A percentile compares a stretch with the other conserved stretches of the same genome.
These are phyloP conservation scores for Odontesthes bonariensis DNA, from an alignment of 2,113 vertebrate genomes.

Conservation along the genomic window DNA sequence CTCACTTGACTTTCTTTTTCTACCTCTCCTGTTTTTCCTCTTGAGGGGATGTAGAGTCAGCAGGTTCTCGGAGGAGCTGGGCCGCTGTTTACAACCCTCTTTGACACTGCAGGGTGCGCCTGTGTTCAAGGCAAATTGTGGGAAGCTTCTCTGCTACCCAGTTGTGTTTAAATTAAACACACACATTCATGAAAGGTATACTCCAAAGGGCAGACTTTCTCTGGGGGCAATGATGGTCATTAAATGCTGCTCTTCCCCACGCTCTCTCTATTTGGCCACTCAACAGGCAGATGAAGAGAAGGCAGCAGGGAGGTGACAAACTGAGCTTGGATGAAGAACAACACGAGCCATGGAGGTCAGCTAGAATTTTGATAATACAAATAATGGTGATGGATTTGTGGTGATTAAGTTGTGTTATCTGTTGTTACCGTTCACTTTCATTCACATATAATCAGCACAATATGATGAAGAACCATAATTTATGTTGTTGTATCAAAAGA, in stretches of 20 bases:
- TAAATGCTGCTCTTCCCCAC: conserved; percentile 65
- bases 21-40: conserved; percentile 16
- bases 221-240: conserved; percentile 68
- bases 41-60: conserved; percentile 72
- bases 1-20: conserved; percentile 27
- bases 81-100: conserved; percentile 77
- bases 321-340: neutral
- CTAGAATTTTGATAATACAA: neutral
- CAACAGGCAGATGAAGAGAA: conserved; percentile 67
- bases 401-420: neutral
- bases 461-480: neutral
- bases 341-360: neutral
- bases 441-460: neutral
- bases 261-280: conserved; percentile 48
- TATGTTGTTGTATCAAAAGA: neutral
- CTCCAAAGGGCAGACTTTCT: conserved; percentile 70
- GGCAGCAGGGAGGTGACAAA: conserved; percentile 38
- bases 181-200: conserved; percentile 77
- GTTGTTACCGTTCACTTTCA: neutral
- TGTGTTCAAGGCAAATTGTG: conserved; percentile 72
- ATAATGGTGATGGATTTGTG: neutral
- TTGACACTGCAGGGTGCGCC: conserved; percentile 70
- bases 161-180: conserved; percentile 77
- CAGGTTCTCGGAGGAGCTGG: conserved; percentile 65
- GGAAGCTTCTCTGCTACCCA: conserved; percentile 64